A percentile compares a stretch with the other conserved stretches of the same genome.
Conservation (phyloP, 2,888 invertebrate species). For the Watsonalla cultraria region DNA sequence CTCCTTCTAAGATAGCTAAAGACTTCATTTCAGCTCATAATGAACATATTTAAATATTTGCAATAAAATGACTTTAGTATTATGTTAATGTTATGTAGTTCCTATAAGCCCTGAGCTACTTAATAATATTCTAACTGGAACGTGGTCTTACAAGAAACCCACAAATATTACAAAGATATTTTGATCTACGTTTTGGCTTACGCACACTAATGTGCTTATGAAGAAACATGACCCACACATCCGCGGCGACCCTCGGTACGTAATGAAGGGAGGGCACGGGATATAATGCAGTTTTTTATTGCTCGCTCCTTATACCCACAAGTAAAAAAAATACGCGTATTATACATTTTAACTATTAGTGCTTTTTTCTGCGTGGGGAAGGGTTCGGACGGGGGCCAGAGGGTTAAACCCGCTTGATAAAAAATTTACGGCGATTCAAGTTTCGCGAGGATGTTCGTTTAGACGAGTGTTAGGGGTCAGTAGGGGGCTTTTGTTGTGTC, state of each 20-base stretch:
- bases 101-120: not conserved
- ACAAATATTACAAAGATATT: conserved; percentile 10
- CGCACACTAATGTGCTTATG: not conserved
- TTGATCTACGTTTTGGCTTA: conserved; percentile 4
- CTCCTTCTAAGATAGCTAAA: not conserved
- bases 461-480: conserved; percentile 46
- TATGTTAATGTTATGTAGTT: not conserved
- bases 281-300: conserved; percentile 79
- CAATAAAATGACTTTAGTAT: too few species aligned
- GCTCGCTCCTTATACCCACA: conserved; percentile 74
- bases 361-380: conserved; percentile 64
- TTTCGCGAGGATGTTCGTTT: conserved; percentile 51
- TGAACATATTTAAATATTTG: not conserved
- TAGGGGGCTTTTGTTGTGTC: conserved; percentile 35
- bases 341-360: conserved; percentile 75
- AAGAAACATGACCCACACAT: conserved; percentile 39
- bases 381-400: conserved; percentile 61
- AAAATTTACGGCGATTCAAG: conserved; percentile 66
- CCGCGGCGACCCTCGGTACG: conserved; percentile 55
- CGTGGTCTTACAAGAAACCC: conserved; percentile 16
- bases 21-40: too few species aligned
- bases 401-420: conserved; percentile 65
- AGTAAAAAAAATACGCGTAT: conserved; percentile 69
- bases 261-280: conserved; percentile 73
- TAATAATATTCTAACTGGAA: conserved; percentile 8